phyloP scores from a whole-genome alignment of 2,888 invertebrate genomes.

The Smittia sp. region DNA sequence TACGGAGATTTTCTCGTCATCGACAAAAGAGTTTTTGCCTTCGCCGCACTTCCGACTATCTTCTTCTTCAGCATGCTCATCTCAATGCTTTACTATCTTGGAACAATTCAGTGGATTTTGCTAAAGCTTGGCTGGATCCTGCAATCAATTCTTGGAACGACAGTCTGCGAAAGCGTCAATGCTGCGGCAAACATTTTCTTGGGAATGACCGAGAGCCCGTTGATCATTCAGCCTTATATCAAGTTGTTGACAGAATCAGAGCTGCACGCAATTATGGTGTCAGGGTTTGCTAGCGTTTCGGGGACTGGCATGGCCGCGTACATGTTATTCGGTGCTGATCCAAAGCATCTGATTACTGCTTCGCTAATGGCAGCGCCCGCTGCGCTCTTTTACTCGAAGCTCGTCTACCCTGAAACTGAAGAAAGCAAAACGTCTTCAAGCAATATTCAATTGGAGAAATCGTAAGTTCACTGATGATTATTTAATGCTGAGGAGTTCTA shows the following conservation, averaged over 20 bases:
- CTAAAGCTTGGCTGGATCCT: conserved; percentile 75
- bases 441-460: conserved; percentile 68
- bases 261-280: conserved; percentile 88
- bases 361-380: conserved; percentile 97
- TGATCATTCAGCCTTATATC: conserved; percentile 85
- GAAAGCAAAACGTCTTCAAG: conserved; percentile 71
- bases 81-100: conserved; percentile 83
- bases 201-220: conserved; percentile 88
- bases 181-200: conserved; percentile 92
- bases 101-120: conserved; percentile 83
- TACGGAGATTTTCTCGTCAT: conserved; percentile 69
- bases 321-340: conserved; percentile 82
- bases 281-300: conserved; percentile 88
- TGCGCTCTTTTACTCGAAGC: conserved; percentile 82
- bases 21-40: conserved; percentile 71
- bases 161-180: conserved; percentile 91
- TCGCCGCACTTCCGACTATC: conserved; percentile 83
- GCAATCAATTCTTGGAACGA: conserved; percentile 74
- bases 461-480: conserved; percentile 55
- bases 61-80: conserved; percentile 92
- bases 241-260: conserved; percentile 81
- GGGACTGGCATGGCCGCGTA: conserved; percentile 89
- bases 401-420: conserved; percentile 89
- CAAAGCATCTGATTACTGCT: conserved; percentile 86
- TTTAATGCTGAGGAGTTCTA: neutral